These are phyloP conservation scores for Penaeus japonicus DNA, from an alignment of 1,140 invertebrate species.

Conservation along the genomic window DNA sequence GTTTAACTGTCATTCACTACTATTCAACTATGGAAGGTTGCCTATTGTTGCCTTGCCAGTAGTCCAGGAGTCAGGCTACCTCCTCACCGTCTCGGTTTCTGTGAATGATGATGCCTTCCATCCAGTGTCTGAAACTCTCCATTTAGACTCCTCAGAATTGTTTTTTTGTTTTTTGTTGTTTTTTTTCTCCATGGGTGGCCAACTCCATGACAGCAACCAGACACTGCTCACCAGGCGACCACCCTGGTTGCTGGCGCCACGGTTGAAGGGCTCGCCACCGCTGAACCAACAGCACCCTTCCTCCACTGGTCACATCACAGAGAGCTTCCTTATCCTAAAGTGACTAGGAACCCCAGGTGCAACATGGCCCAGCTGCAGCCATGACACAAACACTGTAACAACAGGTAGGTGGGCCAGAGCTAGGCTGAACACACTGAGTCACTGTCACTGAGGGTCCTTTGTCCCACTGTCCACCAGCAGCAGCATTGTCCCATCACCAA, in stretches of 20 bases:
- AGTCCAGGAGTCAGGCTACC: slow-evolving; percentile 49
- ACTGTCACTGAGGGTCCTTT: slow-evolving; percentile 47
- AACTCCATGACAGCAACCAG: slow-evolving; percentile 19
- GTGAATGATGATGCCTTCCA: slow-evolving; percentile 19
- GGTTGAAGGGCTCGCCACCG: neutral
- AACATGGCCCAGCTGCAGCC: slow-evolving; percentile 46
- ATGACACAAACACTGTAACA: slow-evolving; percentile 22
- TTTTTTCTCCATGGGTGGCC: neutral
- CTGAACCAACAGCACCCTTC: slow-evolving; percentile 18
- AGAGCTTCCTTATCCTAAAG: slow-evolving; percentile 53
- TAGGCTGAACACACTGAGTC: slow-evolving; percentile 48
- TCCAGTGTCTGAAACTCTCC: slow-evolving; percentile 23
- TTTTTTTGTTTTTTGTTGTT: neutral
- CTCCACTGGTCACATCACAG: slow-evolving; percentile 53
- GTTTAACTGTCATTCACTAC: slow-evolving; percentile 45
- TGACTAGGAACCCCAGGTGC: slow-evolving; percentile 56
- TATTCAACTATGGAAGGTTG: slow-evolving; percentile 48
- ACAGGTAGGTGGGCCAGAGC: slow-evolving; percentile 33
- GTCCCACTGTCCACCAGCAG: slow-evolving; percentile 49
- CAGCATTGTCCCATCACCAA: slow-evolving; percentile 45
- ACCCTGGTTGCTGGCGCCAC: slow-evolving; percentile 30
- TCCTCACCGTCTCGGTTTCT: slow-evolving; percentile 23
- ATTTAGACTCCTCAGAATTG: slow-evolving; percentile 20
- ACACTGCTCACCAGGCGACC: slow-evolving; percentile 42
- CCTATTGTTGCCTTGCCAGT: slow-evolving; percentile 51